Conservation (phyloP, 2,888 invertebrate species). For the Abscondita cerata region DNA sequence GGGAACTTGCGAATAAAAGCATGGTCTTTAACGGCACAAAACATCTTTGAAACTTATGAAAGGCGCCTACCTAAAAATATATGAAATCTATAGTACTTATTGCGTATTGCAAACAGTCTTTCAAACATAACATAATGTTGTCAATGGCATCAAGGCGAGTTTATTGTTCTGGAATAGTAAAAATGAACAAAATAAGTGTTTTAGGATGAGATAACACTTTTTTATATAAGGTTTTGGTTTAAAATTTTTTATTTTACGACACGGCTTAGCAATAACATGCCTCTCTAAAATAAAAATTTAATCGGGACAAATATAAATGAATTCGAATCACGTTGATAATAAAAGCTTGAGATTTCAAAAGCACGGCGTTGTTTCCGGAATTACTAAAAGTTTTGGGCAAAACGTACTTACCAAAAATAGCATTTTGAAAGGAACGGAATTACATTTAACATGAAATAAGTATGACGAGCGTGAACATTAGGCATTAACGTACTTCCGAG, state of each 20-base stretch:
- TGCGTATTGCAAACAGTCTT: slow-evolving; percentile 15
- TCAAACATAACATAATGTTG: not conserved
- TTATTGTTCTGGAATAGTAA: no score
- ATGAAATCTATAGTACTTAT: slow-evolving; percentile 27
- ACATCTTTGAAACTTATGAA: slow-evolving; percentile 35
- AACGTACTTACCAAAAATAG: not conserved
- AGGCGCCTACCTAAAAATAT: slow-evolving; percentile 29
- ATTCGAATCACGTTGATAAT: slow-evolving; percentile 2
- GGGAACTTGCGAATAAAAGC: slow-evolving; percentile 36
- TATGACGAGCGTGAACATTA: no score
- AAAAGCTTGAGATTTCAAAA: not conserved
- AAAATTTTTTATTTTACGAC: not conserved
- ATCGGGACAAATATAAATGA: not conserved
- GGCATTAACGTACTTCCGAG: no score
- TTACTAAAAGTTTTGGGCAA: not conserved
- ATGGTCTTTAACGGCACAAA: slow-evolving; percentile 32
- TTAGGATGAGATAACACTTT: no score
- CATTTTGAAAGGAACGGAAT: not conserved
- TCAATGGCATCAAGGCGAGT: no score
- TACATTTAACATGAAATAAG: no score
- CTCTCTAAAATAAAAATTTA: not conserved
- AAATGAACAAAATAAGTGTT: no score
- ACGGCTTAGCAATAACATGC: not conserved
- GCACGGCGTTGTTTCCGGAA: not conserved
- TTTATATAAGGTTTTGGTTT: not conserved